Conservation (phyloP, 2,113 vertebrate genomes). For the Eptatretus burgeri region DNA sequence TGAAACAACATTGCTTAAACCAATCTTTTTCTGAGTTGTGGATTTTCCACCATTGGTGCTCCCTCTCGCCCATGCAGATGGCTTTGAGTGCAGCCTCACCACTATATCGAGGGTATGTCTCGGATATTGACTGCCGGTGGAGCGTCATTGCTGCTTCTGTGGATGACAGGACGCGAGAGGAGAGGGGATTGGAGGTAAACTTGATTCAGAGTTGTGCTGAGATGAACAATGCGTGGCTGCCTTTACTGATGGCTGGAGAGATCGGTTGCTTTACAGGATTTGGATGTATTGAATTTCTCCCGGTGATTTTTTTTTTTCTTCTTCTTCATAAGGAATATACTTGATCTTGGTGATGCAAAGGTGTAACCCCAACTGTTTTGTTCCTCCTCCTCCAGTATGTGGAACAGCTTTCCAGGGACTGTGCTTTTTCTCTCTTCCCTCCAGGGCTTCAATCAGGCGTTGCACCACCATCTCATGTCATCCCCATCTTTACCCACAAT, state of each 20-base stretch:
- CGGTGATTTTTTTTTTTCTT: too few relatives aligned
- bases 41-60: too few relatives aligned
- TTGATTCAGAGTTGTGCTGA: conserved; percentile 3
- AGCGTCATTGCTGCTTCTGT: conserved; percentile 87
- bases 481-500: too few relatives aligned
- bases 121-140: conserved; percentile 91
- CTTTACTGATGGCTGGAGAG: neutral
- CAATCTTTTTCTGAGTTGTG: too few relatives aligned
- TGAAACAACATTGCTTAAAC: neutral
- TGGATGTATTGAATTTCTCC: neutral
- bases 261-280: neutral
- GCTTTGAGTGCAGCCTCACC: conserved; percentile 76
- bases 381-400: too few relatives aligned
- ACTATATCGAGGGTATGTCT: conserved; percentile 74
- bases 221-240: neutral
- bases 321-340: neutral
- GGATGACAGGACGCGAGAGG: conserved; percentile 65
- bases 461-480: too few relatives aligned
- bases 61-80: conserved; percentile 31
- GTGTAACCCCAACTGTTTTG: neutral
- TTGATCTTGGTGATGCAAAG: neutral
- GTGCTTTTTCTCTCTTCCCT: too few relatives aligned
- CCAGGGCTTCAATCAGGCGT: too few relatives aligned
- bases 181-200: conserved; percentile 54
- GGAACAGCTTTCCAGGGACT: too few relatives aligned